These are phyloP conservation scores for Pollenia amentaria DNA, from an alignment of 2,888 invertebrate genomes.

Conservation along the genomic window DNA sequence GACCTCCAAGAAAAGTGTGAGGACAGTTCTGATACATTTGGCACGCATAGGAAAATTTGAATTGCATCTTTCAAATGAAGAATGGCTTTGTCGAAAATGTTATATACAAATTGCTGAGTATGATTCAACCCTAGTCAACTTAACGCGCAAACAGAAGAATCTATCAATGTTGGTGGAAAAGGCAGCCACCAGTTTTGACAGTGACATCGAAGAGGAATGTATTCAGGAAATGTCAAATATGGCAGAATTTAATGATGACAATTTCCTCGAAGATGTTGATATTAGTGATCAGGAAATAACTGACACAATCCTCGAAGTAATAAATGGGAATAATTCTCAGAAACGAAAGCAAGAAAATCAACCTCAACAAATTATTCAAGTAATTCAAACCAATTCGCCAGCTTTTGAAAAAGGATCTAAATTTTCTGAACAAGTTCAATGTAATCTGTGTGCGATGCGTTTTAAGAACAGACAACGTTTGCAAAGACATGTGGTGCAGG, in stretches of 20 bases:
- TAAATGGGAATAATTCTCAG: constrained; percentile 12
- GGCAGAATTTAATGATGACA: constrained; percentile 74
- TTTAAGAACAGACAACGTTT: constrained; percentile 73
- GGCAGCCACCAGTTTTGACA: constrained; percentile 72
- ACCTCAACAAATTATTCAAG: neutral
- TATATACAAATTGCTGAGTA: constrained; percentile 72
- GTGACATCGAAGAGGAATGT: constrained; percentile 75
- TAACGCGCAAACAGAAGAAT: constrained; percentile 71
- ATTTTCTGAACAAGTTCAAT: constrained; percentile 67
- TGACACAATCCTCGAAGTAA: constrained; percentile 74
- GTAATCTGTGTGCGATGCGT: constrained; percentile 75
- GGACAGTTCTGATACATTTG: constrained; percentile 72
- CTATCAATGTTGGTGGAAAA: constrained; percentile 75
- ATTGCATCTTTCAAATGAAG: constrained; percentile 65
- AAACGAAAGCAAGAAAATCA: constrained; percentile 27
- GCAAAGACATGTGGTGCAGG: constrained; percentile 74
- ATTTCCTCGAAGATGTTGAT: constrained; percentile 74
- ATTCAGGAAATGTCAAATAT: constrained; percentile 72
- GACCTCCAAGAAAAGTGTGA: constrained; percentile 72
- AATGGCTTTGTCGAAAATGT: constrained; percentile 72
- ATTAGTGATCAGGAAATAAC: constrained; percentile 75
- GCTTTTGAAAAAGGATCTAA: neutral
- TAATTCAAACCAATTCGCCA: neutral
- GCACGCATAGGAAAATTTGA: constrained; percentile 72
- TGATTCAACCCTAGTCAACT: constrained; percentile 69